A percentile compares a stretch with the other conserved stretches of the same genome.
phyloP scores from a whole-genome alignment of 2,113 vertebrate species.

The Pseudopodoces humilis region DNA sequence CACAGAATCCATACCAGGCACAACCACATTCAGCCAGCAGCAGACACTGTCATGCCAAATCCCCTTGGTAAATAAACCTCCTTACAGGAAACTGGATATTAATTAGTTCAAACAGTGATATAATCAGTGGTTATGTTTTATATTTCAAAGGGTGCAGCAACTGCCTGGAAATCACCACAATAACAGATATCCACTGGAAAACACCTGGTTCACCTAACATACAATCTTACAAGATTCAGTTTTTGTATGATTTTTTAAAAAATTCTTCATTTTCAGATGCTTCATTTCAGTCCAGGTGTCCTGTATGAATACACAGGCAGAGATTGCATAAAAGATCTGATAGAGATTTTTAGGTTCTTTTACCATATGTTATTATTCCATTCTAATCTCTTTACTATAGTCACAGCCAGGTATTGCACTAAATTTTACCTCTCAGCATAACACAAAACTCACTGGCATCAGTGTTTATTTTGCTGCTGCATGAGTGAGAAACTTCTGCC shows the following conservation, averaged over 20 bases:
- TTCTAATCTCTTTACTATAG: neutral
- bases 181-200: neutral
- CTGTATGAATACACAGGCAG: neutral
- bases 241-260: rapidly evolving
- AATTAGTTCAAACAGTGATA: neutral
- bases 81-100: neutral
- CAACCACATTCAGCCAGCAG: neutral
- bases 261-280: neutral
- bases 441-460: neutral
- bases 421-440: neutral
- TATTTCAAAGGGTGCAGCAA: neutral
- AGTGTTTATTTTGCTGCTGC: neutral
- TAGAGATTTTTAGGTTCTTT: neutral
- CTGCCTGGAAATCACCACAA: neutral
- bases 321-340: neutral
- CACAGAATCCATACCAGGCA: neutral
- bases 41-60: neutral
- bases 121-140: neutral
- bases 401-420: neutral
- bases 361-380: neutral
- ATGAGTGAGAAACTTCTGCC: neutral
- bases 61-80: neutral
- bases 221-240: neutral
- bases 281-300: neutral
- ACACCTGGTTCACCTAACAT: neutral